These are phyloP conservation scores for Calameuta idolon DNA, from an alignment of 2,888 invertebrate species.

Conservation along the genomic window DNA sequence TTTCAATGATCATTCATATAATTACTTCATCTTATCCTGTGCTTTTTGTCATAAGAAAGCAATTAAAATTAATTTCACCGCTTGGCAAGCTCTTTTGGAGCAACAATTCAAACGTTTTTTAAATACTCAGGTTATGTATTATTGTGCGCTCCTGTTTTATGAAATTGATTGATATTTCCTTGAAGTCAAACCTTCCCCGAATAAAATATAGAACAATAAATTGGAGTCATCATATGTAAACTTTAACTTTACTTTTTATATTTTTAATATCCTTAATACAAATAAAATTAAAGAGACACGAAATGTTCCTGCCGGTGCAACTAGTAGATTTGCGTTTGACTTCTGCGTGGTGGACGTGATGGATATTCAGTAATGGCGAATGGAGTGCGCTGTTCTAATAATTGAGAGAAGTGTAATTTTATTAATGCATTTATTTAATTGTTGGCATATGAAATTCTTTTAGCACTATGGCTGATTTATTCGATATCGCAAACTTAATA, in stretches of 20 bases:
- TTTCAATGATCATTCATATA: not conserved
- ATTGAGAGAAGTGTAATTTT: not conserved
- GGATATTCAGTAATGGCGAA: not conserved
- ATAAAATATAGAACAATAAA: not conserved
- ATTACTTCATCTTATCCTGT: slow-evolving; percentile 1
- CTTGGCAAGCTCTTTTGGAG: not conserved
- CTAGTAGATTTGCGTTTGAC: not conserved
- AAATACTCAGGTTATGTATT: not conserved
- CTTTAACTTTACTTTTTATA: not conserved
- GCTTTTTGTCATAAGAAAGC: not conserved
- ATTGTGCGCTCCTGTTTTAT: not conserved
- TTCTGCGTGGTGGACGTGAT: not conserved
- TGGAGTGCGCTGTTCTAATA: not conserved
- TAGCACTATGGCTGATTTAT: slow-evolving; percentile 56
- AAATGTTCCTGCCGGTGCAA: not conserved
- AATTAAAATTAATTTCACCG: not conserved
- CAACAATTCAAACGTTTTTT: not conserved
- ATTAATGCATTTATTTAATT: not conserved
- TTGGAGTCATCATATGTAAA: not conserved
- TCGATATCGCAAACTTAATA: slow-evolving; percentile 63
- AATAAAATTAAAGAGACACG: not conserved
- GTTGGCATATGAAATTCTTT: not conserved
- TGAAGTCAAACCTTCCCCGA: not conserved
- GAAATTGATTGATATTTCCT: not conserved
- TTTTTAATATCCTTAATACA: not conserved